phyloP scores from a whole-genome alignment of 2,797 vertebrate species.

The Periparus ater region DNA sequence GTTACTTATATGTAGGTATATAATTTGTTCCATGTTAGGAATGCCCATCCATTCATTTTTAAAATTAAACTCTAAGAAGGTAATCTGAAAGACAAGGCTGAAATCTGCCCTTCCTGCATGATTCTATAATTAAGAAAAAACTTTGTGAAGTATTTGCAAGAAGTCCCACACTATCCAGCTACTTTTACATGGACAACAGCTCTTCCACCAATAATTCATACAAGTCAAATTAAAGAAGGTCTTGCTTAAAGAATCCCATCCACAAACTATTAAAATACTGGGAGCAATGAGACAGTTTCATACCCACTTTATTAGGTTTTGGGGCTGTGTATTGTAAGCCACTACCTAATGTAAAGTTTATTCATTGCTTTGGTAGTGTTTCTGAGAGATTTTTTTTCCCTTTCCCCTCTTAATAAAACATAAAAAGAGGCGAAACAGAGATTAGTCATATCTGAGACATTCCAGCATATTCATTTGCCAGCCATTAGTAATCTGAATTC shows the following conservation, averaged over 20 bases:
- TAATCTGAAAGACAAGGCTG: background rate
- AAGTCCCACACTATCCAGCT: background rate
- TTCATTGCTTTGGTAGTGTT: background rate
- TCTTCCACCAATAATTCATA: background rate
- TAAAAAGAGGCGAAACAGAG: background rate
- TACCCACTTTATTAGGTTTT: background rate
- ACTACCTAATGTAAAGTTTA: background rate
- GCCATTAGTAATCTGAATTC: background rate
- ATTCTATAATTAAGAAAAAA: background rate
- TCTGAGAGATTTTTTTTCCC: accelerated
- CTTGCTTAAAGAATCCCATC: background rate
- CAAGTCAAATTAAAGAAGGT: background rate
- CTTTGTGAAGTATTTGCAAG: background rate
- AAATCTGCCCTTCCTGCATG: background rate
- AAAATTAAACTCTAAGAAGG: background rate
- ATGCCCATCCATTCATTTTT: background rate
- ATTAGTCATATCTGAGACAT: background rate
- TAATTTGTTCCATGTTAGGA: background rate
- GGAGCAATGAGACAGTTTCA: background rate
- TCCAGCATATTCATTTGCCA: background rate
- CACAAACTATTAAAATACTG: background rate
- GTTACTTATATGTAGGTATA: background rate
- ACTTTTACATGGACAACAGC: background rate
- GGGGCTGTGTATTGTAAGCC: background rate
- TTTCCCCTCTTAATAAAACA: background rate